Base-by-base conservation (phyloP, 1,140 invertebrate genomes). In the Hetaerina americana region DNA sequence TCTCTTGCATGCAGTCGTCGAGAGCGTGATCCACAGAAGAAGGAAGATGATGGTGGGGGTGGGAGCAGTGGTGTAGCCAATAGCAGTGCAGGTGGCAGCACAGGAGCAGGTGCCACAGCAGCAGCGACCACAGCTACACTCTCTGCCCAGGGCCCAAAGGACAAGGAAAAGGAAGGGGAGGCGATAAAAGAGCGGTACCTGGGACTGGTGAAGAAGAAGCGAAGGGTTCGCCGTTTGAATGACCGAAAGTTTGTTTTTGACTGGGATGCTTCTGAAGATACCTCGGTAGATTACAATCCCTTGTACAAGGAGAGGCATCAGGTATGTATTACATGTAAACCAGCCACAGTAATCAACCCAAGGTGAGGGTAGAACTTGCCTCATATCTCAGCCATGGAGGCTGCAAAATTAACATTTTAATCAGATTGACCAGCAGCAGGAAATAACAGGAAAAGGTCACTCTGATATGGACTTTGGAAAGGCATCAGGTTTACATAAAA, bases 241-340 rank as follows among this genome's bases (percentile, higher is more conserved):
- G 98, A 99, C 78, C 84, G 97, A 5, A 99, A 99, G 83, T 99
- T 99, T 87, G 97, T 99, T 0, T 99, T 99, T 84, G 98, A 99
- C 83, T 99, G 98, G 98, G 98, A 99, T 84, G 95, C 95, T 3
- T 90, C 91, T 0, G 98, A 99, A 81, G 98, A 99, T 77, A 99
- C 98, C 0, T 96, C 95, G 22, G 90, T 92, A 74, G 98, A 99
- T 86, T 99, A 99, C 77, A 99, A 99, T 81, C 88, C 88, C 73
- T 83, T 99, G 1, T 99, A 99, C 77, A 98, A 99, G 81, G 94
- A 98, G 75, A 87, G 92, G 68, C 96, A 98, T 84, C 91, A 96
- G 81, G 90, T 91, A 71, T 71, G 66, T 26, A 6, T 49, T 31
- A 18, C 18, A 8, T 66, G 73, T 27, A 70, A 70, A 70, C 12